These are phyloP conservation scores for Montipora capitata DNA, from an alignment of 92 coral and sea anemone species.

Conservation along the genomic window DNA sequence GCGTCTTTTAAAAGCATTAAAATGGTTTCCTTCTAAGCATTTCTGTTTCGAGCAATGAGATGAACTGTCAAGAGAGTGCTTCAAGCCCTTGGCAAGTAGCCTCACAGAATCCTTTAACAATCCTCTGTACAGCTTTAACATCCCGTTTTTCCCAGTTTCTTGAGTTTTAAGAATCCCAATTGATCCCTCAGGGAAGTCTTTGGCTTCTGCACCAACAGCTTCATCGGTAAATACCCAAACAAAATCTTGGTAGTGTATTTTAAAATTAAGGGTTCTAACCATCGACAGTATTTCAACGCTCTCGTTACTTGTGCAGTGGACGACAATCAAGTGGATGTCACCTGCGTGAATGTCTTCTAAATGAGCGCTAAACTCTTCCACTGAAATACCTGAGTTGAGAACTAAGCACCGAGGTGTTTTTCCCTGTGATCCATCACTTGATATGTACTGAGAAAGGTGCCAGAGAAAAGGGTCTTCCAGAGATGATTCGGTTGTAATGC, in stretches of 20 bases:
- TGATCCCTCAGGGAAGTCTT: constrained; percentile 69
- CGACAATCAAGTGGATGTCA: constrained; percentile 67
- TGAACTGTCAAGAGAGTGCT: background rate
- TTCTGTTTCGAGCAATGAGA: background rate
- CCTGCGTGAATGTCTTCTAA: constrained; percentile 83
- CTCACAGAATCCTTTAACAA: constrained; percentile 44
- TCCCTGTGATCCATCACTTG: constrained; percentile 20
- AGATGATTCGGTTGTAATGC: constrained; percentile 76
- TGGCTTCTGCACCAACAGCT: constrained; percentile 60
- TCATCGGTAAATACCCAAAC: constrained; percentile 83
- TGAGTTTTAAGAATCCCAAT: constrained; percentile 71
- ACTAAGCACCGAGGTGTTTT: constrained; percentile 71
- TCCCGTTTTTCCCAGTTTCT: constrained; percentile 7
- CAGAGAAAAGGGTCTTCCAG: constrained; percentile 72
- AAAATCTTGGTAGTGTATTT: constrained; percentile 55
- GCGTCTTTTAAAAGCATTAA: constrained; percentile 17
- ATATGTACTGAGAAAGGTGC: constrained; percentile 60
- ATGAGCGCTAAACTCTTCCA: constrained; percentile 65
- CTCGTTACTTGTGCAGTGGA: constrained; percentile 68
- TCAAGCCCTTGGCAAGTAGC: constrained; percentile 29
- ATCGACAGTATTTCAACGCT: constrained; percentile 57
- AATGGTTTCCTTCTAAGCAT: background rate
- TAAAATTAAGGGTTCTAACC: constrained; percentile 63
- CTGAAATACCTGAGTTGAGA: background rate
- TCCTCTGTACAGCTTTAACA: constrained; percentile 13